phyloP scores from a whole-genome alignment of 2,797 vertebrate genomes.

The Takifugu rubripes region DNA sequence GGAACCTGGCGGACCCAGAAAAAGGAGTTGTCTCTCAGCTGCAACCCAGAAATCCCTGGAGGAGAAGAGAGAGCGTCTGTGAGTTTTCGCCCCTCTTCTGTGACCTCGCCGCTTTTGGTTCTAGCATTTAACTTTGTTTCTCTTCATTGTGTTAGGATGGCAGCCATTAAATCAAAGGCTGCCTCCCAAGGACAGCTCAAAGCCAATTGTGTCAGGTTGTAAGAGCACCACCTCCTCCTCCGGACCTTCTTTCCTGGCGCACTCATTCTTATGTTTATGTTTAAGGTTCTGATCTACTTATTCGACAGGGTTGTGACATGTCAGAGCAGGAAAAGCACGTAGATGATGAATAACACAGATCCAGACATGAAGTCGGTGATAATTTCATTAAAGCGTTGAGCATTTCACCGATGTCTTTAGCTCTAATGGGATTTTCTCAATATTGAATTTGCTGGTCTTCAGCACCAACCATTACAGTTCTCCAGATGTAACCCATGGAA shows the following conservation, averaged over 20 bases:
- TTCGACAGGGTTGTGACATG: background rate
- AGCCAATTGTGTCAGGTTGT: no score
- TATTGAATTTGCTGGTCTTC: background rate
- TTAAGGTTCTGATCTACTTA: background rate
- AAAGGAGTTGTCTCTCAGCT: constrained; percentile 62
- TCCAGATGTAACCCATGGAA: background rate
- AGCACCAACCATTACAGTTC: background rate
- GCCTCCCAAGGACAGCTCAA: no score
- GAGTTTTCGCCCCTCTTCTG: constrained; percentile 39
- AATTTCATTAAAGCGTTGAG: background rate
- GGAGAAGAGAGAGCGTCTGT: constrained; percentile 71
- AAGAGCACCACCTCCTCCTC: no score
- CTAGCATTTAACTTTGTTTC: background rate
- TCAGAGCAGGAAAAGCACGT: background rate
- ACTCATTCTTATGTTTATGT: background rate
- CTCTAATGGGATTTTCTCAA: background rate
- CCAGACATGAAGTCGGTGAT: background rate
- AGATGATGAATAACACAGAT: constrained; percentile 1
- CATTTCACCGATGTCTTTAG: background rate
- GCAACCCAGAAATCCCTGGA: constrained; percentile 75
- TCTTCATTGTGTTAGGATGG: background rate
- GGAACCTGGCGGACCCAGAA: constrained; percentile 8
- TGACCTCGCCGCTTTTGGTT: background rate
- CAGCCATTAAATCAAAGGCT: no score
- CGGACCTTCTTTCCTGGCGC: background rate